Evolutionary conservation across 2,888 invertebrate genomes (phyloP).

Genomic region (Tachina fera): DNA sequence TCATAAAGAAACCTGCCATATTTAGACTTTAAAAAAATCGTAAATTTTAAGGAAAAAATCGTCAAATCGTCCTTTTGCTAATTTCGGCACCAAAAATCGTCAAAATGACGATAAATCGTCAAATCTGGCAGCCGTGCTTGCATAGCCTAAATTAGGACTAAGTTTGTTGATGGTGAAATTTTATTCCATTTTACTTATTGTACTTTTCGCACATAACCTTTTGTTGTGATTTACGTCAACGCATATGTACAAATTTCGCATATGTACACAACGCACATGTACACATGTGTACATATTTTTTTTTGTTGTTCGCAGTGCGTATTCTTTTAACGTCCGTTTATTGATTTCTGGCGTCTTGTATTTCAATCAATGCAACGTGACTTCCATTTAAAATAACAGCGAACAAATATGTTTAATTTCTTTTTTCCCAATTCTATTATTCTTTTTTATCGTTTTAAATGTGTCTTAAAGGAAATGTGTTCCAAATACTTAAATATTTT

Average conservation of each 20-base stretch:
- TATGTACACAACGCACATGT: neutral
- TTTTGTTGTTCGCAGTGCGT: neutral
- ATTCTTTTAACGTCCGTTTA: conserved; percentile 24
- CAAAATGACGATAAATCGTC: too few relatives aligned
- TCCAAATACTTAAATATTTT: conserved; percentile 22
- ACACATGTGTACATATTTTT: neutral
- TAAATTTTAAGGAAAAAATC: too few relatives aligned
- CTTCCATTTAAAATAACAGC: conserved; percentile 47
- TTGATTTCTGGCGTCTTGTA: conserved; percentile 58
- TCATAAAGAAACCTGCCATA: too few relatives aligned
- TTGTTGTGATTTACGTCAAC: conserved; percentile 5
- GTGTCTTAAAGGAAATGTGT: conserved; percentile 59
- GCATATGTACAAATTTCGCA: too few relatives aligned
- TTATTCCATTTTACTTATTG: neutral
- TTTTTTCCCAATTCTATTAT: conserved; percentile 13
- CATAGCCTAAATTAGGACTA: too few relatives aligned
- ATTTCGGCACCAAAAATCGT: too few relatives aligned
- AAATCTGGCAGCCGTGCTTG: too few relatives aligned
- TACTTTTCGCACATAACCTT: neutral
- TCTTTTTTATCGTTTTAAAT: neutral
- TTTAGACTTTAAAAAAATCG: too few relatives aligned
- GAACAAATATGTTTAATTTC: neutral
- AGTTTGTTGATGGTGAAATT: neutral
- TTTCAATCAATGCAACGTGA: conserved; percentile 58
- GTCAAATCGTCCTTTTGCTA: too few relatives aligned